phyloP scores from a whole-genome alignment of 2,888 invertebrate species.

The Cheiracanthium punctorium region DNA sequence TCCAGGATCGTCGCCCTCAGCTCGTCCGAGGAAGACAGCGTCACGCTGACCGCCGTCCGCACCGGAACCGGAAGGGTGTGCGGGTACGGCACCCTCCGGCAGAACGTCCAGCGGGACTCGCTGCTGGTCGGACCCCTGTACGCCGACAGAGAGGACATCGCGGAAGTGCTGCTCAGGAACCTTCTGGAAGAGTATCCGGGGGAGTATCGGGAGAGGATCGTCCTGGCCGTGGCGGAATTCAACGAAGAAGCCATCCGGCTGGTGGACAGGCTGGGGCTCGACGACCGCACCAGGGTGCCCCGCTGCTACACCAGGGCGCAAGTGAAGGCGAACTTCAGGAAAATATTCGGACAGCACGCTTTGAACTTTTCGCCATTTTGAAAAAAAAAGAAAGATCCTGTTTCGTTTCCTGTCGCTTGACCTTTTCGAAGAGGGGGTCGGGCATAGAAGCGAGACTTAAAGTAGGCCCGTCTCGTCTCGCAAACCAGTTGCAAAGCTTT shows the following conservation, averaged over 20 bases:
- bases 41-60: constrained; percentile 27
- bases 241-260: constrained; percentile 69
- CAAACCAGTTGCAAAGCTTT: too few relatives aligned
- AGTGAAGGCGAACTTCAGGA: constrained; percentile 64
- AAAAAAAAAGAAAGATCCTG: too few relatives aligned
- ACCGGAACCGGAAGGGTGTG: constrained; percentile 41
- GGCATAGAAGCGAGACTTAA: too few relatives aligned
- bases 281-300: constrained; percentile 64
- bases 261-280: constrained; percentile 62
- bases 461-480: too few relatives aligned
- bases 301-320: constrained; percentile 64
- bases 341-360: constrained; percentile 71
- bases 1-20: constrained; percentile 49
- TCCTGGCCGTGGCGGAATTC: constrained; percentile 66
- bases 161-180: constrained; percentile 26
- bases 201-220: constrained; percentile 32
- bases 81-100: constrained; percentile 58
- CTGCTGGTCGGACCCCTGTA: constrained; percentile 57
- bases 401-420: too few relatives aligned
- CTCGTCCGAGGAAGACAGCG: constrained; percentile 40
- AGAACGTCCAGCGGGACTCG: constrained; percentile 41
- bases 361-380: constrained; percentile 72
- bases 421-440: too few relatives aligned
- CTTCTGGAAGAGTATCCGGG: constrained; percentile 49
- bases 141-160: constrained; percentile 44